A percentile compares a stretch with the other conserved stretches of the same genome.
Conservation (phyloP, 2,888 invertebrate species). For the Harpalus rubripes region DNA sequence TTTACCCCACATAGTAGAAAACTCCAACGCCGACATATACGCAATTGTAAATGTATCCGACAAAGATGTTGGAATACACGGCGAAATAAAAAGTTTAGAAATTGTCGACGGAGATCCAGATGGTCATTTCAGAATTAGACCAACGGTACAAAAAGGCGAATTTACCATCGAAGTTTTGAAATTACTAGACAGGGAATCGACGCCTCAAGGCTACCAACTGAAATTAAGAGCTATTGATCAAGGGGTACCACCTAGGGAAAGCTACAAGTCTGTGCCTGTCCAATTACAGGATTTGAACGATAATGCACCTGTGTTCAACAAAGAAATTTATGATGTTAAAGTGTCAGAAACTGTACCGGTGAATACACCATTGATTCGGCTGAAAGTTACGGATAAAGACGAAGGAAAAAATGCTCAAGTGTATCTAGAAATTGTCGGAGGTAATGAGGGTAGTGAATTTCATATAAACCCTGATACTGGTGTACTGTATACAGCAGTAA, state of each 20-base stretch:
- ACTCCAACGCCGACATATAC: conserved; percentile 90
- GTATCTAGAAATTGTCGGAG: conserved; percentile 92
- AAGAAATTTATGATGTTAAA: conserved; percentile 91
- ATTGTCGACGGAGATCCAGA: conserved; percentile 95
- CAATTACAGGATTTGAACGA: conserved; percentile 90
- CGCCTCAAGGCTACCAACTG: conserved; percentile 91
- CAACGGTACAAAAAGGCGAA: conserved; percentile 83
- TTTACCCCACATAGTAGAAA: conserved; percentile 89
- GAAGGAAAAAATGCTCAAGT: conserved; percentile 91
- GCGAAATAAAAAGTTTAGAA: conserved; percentile 88
- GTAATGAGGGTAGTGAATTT: conserved; percentile 94
- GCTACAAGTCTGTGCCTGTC: conserved; percentile 90
- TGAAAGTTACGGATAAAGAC: conserved; percentile 93
- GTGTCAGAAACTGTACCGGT: conserved; percentile 93
- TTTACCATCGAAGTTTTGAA: conserved; percentile 90
- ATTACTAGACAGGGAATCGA: conserved; percentile 87
- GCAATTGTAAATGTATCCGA: conserved; percentile 93
- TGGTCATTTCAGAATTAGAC: conserved; percentile 90
- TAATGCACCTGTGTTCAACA: conserved; percentile 92
- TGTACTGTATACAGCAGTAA: conserved; percentile 90
- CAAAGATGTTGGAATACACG: conserved; percentile 86
- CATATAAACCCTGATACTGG: conserved; percentile 92
- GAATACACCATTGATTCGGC: conserved; percentile 91
- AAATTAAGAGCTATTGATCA: conserved; percentile 91
- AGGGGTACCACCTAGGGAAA: conserved; percentile 88